Evolutionary conservation across 2,888 invertebrate species (phyloP).

Genomic region (Trichogramma evanescens): DNA sequence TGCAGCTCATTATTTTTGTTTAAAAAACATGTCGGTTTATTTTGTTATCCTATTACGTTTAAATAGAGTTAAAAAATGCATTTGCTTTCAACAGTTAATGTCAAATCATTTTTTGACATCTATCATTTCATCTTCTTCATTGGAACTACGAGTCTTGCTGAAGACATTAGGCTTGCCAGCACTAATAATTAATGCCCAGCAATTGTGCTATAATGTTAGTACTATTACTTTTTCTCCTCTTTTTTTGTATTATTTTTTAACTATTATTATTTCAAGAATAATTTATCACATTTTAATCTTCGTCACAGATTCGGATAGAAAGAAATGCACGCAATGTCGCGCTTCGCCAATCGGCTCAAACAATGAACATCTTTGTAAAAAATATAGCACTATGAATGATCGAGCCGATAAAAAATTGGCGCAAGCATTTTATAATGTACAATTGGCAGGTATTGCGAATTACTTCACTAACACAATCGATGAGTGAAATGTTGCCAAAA

Average conservation of each 20-base stretch:
- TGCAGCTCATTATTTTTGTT: constrained; percentile 11
- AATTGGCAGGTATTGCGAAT: constrained; percentile 18
- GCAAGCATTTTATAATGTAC: constrained; percentile 15
- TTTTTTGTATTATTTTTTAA: constrained; percentile 32
- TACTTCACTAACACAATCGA: constrained; percentile 21
- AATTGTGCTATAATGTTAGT: constrained; percentile 43
- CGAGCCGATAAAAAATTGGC: constrained; percentile 34
- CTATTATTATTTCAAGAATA: constrained; percentile 43
- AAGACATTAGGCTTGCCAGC: constrained; percentile 46
- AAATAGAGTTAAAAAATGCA: constrained; percentile 27
- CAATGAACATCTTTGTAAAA: constrained; percentile 46
- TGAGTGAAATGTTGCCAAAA: constrained; percentile 21
- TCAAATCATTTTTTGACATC: constrained; percentile 27
- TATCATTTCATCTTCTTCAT: constrained; percentile 30
- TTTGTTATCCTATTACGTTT: constrained; percentile 23
- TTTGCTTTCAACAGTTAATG: constrained; percentile 14
- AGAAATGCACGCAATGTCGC: constrained; percentile 39
- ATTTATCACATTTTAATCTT: constrained; percentile 44
- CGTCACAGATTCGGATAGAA: constrained; percentile 43
- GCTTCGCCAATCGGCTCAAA: constrained; percentile 41
- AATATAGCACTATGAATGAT: constrained; percentile 46
- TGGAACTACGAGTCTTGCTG: constrained; percentile 35
- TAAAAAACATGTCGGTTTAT: constrained; percentile 15
- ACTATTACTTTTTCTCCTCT: constrained; percentile 16
- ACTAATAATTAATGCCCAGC: constrained; percentile 47